Evolutionary conservation across 2,113 vertebrate genomes (phyloP).

Genomic region (Dinomys branickii): DNA sequence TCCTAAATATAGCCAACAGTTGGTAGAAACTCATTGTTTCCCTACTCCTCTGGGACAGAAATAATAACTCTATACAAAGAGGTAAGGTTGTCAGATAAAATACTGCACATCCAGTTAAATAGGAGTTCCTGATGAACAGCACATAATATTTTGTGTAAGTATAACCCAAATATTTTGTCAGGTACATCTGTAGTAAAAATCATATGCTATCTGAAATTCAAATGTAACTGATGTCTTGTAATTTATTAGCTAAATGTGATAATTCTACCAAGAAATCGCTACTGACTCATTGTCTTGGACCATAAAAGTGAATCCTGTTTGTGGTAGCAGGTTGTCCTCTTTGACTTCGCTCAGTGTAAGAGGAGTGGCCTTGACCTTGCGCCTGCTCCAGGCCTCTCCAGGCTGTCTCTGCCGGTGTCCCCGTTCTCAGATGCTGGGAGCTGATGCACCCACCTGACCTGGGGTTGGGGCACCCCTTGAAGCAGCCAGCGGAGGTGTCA

Average conservation of each 20-base stretch:
- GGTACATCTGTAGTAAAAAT: background rate
- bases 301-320: accelerated
- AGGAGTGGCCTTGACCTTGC: background rate
- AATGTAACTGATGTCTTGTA: background rate
- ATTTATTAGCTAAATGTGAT: background rate
- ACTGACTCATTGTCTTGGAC: background rate
- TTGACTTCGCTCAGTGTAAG: background rate
- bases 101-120: background rate
- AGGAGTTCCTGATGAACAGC: background rate
- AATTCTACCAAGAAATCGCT: background rate
- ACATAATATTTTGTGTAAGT: background rate
- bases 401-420: background rate
- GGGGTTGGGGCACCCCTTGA: background rate
- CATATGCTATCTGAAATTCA: background rate
- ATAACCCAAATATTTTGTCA: background rate
- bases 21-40: background rate
- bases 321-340: no score
- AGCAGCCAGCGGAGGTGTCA: background rate
- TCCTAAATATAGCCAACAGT: background rate
- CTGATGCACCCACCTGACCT: accelerated
- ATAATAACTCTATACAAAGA: background rate
- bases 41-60: background rate
- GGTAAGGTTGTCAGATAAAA: background rate
- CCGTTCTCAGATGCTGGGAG: background rate
- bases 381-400: accelerated